These are phyloP conservation scores for Clepsis dumicolana DNA, from an alignment of 2,888 invertebrate species.

Conservation along the genomic window DNA sequence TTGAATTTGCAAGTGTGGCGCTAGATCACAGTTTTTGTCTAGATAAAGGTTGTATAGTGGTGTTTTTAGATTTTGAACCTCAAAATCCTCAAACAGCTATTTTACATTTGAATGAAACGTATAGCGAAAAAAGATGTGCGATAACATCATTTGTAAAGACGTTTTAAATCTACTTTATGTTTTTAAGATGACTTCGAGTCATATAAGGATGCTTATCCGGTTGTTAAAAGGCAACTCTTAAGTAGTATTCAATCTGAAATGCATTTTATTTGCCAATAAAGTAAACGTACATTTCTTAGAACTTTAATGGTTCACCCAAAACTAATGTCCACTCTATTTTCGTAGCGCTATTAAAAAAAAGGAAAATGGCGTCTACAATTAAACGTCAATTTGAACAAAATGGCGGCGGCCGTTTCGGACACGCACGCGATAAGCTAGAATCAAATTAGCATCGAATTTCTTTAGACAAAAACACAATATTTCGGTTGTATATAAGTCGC, in stretches of 20 bases:
- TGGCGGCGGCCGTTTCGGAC: slow-evolving; percentile 39
- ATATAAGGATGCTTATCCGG: background rate
- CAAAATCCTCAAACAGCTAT: background rate
- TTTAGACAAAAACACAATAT: slow-evolving; percentile 21
- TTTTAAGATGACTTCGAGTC: background rate
- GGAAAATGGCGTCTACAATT: slow-evolving; percentile 40
- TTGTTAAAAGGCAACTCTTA: background rate
- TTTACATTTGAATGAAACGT: background rate
- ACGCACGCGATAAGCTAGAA: slow-evolving; percentile 39
- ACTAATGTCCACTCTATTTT: slow-evolving; percentile 5
- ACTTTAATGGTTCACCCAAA: background rate
- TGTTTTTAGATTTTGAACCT: background rate
- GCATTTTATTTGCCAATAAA: background rate
- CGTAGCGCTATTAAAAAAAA: slow-evolving; percentile 23
- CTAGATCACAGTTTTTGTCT: background rate
- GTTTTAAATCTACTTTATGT: background rate
- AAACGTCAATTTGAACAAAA: slow-evolving; percentile 38
- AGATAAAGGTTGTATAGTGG: background rate
- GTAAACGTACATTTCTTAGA: background rate
- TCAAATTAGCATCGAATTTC: slow-evolving; percentile 37
- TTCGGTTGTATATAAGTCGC: slow-evolving; percentile 14
- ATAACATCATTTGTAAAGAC: too few relatives aligned
- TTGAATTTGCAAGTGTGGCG: background rate
- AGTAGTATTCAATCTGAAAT: too few relatives aligned
- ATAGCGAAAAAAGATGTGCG: background rate